phyloP scores from a whole-genome alignment of 1,140 invertebrate species.

The Carcinoscorpius rotundicauda region DNA sequence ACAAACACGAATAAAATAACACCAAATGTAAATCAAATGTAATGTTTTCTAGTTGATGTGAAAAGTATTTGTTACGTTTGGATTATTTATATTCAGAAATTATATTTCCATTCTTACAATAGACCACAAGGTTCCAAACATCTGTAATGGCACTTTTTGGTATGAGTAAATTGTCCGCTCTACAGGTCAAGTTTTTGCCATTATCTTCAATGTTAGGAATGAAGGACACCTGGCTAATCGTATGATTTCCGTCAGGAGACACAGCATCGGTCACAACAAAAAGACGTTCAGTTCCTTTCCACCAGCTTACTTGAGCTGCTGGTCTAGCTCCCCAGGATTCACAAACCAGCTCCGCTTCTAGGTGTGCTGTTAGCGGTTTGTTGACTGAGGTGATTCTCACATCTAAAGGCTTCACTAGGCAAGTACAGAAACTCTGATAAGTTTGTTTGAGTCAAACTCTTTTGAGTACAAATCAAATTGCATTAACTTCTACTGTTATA shows the following conservation, averaged over 20 bases:
- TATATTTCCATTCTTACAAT: no score
- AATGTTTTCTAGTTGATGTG: no score
- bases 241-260: slow-evolving; percentile 22
- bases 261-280: slow-evolving; percentile 33
- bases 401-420: slow-evolving; percentile 62
- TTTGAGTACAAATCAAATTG: no score
- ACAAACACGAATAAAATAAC: no score
- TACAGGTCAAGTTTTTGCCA: slow-evolving; percentile 64
- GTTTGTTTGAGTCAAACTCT: no score
- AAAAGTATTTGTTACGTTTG: no score
- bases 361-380: slow-evolving; percentile 27
- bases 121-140: no score
- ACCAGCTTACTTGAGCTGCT: slow-evolving; percentile 75
- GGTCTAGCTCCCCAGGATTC: slow-evolving; percentile 53
- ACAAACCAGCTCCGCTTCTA: slow-evolving; percentile 21
- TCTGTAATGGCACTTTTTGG: no score
- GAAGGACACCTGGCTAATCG: slow-evolving; percentile 25
- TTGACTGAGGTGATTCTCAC: slow-evolving; percentile 62
- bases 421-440: no score
- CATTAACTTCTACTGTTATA: no score
- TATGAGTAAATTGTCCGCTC: slow-evolving; percentile 43
- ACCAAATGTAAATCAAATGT: no score
- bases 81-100: no score
- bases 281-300: slow-evolving; percentile 68
- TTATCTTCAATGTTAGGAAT: slow-evolving; percentile 59